These are phyloP conservation scores for Labeo rohita DNA, from an alignment of 2,113 vertebrate genomes.

Conservation along the genomic window DNA sequence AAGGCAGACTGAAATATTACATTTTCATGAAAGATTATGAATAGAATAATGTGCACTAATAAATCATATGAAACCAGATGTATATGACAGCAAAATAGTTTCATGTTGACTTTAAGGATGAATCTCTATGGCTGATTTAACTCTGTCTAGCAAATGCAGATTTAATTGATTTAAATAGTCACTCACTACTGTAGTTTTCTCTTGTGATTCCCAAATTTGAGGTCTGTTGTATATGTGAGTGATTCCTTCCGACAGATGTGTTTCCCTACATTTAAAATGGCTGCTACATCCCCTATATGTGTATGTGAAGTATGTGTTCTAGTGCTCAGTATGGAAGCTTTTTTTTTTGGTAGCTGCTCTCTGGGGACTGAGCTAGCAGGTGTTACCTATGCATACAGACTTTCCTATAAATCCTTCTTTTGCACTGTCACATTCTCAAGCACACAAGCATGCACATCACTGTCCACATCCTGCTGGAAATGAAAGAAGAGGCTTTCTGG, in stretches of 20 bases:
- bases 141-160: background rate
- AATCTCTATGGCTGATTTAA: background rate
- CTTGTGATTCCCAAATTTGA: background rate
- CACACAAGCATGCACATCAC: background rate
- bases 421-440: slow-evolving; percentile 18
- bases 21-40: background rate
- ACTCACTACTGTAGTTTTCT: background rate
- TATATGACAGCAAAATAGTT: background rate
- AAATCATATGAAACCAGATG: background rate
- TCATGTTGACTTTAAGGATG: background rate
- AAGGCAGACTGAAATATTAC: background rate
- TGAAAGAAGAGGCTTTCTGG: background rate
- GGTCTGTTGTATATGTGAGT: background rate
- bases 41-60: background rate
- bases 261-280: background rate
- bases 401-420: slow-evolving; percentile 8
- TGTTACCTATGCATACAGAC: slow-evolving; percentile 14
- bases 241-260: background rate
- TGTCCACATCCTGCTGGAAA: slow-evolving; percentile 1
- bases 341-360: background rate
- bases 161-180: background rate
- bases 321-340: background rate
- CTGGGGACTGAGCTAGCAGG: background rate
- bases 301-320: slow-evolving; percentile 3
- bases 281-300: background rate